Base-by-base conservation (phyloP, 2,797 vertebrate species). In the Sebastes hopkinsi region DNA sequence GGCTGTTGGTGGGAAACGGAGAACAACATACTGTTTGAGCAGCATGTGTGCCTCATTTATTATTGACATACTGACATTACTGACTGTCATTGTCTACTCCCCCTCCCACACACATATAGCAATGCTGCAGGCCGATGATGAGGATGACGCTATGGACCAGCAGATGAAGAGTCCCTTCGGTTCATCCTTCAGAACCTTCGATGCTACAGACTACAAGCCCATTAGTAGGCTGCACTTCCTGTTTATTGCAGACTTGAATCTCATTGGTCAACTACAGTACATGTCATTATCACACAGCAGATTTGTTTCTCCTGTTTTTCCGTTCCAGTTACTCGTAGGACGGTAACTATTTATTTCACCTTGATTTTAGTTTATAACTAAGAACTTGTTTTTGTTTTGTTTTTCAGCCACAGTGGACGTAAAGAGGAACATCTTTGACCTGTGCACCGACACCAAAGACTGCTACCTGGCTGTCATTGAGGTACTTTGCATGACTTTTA, bases 121-220 rank as follows among this genome's bases (percentile, higher is more conserved):
- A 22, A 98, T 99, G 97, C 93, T 99, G 66, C 98, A 99, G 84
- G 97, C 97, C 3, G 98, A 99, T 50, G 98, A 99, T 72, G 98
- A 99, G 85, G 97, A 98, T 32, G 98, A 99, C 67, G 94, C 96
- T 25, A 94, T 99, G 93, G 97, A 98, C 85, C 97, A 97, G 87
- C 97, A 97, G 93, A 97, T 99, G 97, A 98, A 97, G 94, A 99
- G 98, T 91, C 98, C 98, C 1, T 99, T 99, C 55, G 98, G 98
- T 13, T 99, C 98, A 8, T 99, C 97, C 85, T 99, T 99, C 91
- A 96, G 98, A 61, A 99, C 98, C 30, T 99, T 99, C 78, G 98
- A 99, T 77, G 98, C 98, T 29, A 99, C 98, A 1, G 97, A 99
- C 89, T 99, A 99, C 94, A 99, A 99, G 87, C 98, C 98, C 66